phyloP scores from a whole-genome alignment of 2,113 vertebrate genomes.

The Actinemys pallida region DNA sequence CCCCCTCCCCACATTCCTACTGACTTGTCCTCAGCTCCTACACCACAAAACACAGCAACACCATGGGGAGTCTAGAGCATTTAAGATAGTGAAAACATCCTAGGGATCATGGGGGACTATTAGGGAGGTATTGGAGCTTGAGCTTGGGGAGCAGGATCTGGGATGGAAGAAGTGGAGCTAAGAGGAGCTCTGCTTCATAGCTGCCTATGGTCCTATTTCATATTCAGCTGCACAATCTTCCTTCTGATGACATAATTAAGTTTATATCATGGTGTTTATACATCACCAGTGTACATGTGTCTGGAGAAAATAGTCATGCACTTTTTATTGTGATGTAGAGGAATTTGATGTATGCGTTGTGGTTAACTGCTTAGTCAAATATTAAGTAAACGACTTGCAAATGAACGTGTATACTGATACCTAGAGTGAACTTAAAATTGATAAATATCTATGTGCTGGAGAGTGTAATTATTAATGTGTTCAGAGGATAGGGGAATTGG shows the following conservation, averaged over 20 bases:
- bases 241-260: neutral
- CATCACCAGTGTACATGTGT: neutral
- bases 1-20: neutral
- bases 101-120: neutral
- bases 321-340: neutral
- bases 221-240: neutral
- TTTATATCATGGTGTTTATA: neutral
- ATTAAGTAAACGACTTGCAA: neutral
- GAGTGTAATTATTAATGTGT: neutral
- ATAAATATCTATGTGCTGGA: neutral
- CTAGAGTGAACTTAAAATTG: neutral
- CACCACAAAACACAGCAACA: neutral
- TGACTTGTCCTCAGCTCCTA: neutral
- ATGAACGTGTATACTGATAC: neutral
- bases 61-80: neutral
- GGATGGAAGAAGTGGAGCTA: neutral
- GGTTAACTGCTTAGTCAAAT: neutral
- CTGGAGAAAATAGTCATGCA: neutral
- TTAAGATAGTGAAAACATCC: neutral
- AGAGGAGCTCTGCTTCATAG: neutral
- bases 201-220: neutral
- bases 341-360: neutral
- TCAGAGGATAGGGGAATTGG: neutral
- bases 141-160: neutral
- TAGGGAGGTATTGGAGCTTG: neutral